A percentile compares a stretch with the other conserved stretches of the same genome.
phyloP scores from a whole-genome alignment of 2,888 invertebrate genomes.

The Drosophila nr. perissopoda region DNA sequence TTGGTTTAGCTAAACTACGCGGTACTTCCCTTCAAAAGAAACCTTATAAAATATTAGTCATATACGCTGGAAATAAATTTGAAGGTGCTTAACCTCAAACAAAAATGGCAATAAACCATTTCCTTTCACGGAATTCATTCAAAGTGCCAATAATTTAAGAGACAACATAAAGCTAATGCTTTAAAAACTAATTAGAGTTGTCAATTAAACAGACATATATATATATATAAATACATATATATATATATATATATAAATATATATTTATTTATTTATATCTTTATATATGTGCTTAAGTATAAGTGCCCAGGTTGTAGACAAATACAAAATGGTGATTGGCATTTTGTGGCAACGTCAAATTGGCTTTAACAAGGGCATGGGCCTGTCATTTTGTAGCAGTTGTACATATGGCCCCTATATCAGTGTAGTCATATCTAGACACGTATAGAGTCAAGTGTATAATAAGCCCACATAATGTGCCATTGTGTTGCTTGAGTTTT shows the following conservation, averaged over 20 bases:
- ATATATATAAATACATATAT: slow-evolving; percentile 15
- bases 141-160: slow-evolving; percentile 6
- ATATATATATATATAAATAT: slow-evolving; percentile 4
- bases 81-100: slow-evolving; percentile 12
- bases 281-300: background rate
- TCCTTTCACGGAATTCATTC: slow-evolving; percentile 22
- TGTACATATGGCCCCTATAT: slow-evolving; percentile 37
- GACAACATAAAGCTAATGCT: slow-evolving; percentile 41
- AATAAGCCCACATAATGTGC: slow-evolving; percentile 65
- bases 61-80: background rate
- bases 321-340: slow-evolving; percentile 45
- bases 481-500: slow-evolving; percentile 54
- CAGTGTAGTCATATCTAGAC: slow-evolving; percentile 17
- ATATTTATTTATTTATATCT: background rate
- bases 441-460: slow-evolving; percentile 55
- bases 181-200: slow-evolving; percentile 70
- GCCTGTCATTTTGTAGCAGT: slow-evolving; percentile 34
- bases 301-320: slow-evolving; percentile 20
- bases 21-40: slow-evolving; percentile 1
- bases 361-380: slow-evolving; percentile 69
- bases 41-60: background rate
- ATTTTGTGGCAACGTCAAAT: slow-evolving; percentile 41
- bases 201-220: slow-evolving; percentile 48
- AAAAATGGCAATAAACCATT: slow-evolving; percentile 5
- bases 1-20: background rate